These are phyloP conservation scores for Chauna torquata DNA, from an alignment of 2,113 vertebrate genomes.

Conservation along the genomic window DNA sequence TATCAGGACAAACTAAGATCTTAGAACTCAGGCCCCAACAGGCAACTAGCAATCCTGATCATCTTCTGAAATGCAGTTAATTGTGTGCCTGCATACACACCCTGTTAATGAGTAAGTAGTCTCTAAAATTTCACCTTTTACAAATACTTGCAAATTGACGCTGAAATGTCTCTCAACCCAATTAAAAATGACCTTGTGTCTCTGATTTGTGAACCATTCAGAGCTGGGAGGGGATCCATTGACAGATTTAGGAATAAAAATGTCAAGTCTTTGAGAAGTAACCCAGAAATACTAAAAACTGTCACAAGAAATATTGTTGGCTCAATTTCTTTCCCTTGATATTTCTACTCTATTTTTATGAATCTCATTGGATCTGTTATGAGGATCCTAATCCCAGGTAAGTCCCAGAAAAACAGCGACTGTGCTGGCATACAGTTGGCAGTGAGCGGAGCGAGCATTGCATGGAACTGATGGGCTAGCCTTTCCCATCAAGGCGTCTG, in stretches of 20 bases:
- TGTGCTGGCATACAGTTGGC: neutral
- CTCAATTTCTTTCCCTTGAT: neutral
- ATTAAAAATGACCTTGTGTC: neutral
- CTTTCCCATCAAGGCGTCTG: neutral
- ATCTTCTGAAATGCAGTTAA: conserved; percentile 1
- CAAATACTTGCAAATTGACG: neutral
- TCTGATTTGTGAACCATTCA: neutral
- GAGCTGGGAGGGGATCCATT: neutral
- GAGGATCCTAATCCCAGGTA: neutral
- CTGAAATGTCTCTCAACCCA: neutral
- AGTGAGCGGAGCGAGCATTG: accelerated
- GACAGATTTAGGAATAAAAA: neutral
- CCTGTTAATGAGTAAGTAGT: neutral
- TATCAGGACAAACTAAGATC: conserved; percentile 2
- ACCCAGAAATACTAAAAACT: neutral
- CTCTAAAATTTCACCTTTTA: neutral
- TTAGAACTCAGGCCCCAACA: conserved; percentile 45
- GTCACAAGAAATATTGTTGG: neutral
- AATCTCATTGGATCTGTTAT: neutral
- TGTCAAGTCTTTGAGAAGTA: neutral
- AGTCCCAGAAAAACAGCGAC: neutral
- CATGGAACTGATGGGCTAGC: accelerated
- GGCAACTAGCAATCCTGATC: conserved; percentile 3
- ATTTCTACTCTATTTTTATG: neutral
- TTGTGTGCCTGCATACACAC: conserved; percentile 28